These are phyloP conservation scores for Tenthredo amoena DNA, from an alignment of 2,888 invertebrate species.

Conservation along the genomic window DNA sequence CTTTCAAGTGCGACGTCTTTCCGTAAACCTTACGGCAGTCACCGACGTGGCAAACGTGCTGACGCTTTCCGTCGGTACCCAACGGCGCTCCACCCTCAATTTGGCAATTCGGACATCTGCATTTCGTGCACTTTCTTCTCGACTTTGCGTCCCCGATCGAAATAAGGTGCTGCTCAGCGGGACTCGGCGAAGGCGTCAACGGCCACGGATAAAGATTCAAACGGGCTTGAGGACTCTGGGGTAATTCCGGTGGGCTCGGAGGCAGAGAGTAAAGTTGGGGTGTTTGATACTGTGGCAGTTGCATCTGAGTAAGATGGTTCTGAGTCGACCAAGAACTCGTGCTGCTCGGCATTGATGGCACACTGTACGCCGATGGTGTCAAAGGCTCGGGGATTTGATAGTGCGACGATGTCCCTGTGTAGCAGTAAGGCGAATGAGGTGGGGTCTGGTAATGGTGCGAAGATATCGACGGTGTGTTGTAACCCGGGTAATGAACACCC, in stretches of 20 bases:
- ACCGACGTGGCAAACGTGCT: constrained; percentile 92
- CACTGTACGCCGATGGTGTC: constrained; percentile 65
- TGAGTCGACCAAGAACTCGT: constrained; percentile 64
- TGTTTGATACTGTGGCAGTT: constrained; percentile 54
- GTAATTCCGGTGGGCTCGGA: constrained; percentile 67
- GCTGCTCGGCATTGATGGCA: constrained; percentile 58
- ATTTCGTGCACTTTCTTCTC: constrained; percentile 85
- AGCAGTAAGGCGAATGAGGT: constrained; percentile 66
- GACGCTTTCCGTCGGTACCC: constrained; percentile 89
- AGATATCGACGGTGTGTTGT: constrained; percentile 60
- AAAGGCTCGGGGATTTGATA: constrained; percentile 66
- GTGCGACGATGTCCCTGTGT: constrained; percentile 60
- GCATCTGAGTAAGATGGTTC: constrained; percentile 55
- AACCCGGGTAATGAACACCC: constrained; percentile 60
- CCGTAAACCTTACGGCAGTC: constrained; percentile 95
- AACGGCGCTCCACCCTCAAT: constrained; percentile 87
- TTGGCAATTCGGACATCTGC: constrained; percentile 90
- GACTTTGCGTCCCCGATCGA: constrained; percentile 63
- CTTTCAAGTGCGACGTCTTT: constrained; percentile 96
- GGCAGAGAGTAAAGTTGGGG: constrained; percentile 69
- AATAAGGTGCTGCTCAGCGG: constrained; percentile 41
- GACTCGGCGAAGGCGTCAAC: constrained; percentile 55
- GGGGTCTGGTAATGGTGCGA: constrained; percentile 61
- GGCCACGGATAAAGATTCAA: constrained; percentile 68
- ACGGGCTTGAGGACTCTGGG: constrained; percentile 65